Evolutionary conservation across 2,888 invertebrate genomes (phyloP), one percentile per base, ranked within the genome.

Genomic region (Tigriopus californicus): DNA sequence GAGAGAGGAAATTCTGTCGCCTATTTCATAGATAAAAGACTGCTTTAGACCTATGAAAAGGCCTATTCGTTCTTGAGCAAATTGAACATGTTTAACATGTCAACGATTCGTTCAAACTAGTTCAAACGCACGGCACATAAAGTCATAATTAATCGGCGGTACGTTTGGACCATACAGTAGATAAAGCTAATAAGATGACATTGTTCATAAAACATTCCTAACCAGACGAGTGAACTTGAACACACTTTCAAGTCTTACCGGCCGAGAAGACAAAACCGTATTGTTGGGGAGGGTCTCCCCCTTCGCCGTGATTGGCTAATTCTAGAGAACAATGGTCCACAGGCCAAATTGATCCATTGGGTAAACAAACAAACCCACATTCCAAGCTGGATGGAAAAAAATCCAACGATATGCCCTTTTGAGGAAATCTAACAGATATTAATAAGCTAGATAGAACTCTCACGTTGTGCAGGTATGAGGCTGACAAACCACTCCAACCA

Each of bases 231-330:
- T 12, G 11, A 12, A 13, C 41, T 41, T 12, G 41, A 41, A 41
- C 41, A 13, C 11, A 13, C 41, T 41, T 11, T 11, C 11, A 41
- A 41, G 4, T 44, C 46, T 44, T 22, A 49, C 49, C 49, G 4
- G 49, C 49, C 22, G 8, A 13, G 20, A 49, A 20, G 20, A 22
- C 13, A 22, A 49, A 49, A 13, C 20, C 49, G 11, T 49, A 49
- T 20, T 49, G 20, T 3, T 18, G 13, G 13, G 49, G 22, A 49
- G 49, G 49, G 13, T 15, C 12, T 15, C 49, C 49, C 13, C 20
- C 15, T 49, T 49, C 49, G 13, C 49, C 49, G 11, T 49, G 49
- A 49, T 49, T 49, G 49, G 49, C 49, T 11, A 49, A 22, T 15
- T 20, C 22, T 22, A 49, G 22, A 11, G 15, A 18, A 22, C 49